Evolutionary conservation across 1,140 invertebrate species (phyloP).

Genomic region (Portunus trituberculatus): DNA sequence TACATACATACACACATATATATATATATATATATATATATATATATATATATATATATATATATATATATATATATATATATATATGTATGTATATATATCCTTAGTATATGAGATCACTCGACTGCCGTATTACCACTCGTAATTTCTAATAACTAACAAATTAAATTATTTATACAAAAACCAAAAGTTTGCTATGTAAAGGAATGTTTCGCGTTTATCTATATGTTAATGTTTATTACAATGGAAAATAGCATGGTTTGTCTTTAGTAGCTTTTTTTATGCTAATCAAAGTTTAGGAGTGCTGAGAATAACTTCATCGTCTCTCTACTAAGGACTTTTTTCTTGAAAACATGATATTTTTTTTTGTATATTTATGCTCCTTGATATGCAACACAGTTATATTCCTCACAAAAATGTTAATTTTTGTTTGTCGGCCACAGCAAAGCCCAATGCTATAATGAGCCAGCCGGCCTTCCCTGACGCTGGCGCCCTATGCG

Average conservation of each 20-base stretch:
- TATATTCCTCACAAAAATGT: not conserved
- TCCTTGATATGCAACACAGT: not conserved
- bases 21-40: too few species aligned
- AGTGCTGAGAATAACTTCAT: too few species aligned
- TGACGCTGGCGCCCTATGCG: not conserved
- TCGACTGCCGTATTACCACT: not conserved
- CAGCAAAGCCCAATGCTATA: not conserved
- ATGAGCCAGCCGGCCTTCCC: not conserved
- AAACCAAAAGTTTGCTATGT: not conserved
- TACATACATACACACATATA: too few species aligned
- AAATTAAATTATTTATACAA: not conserved
- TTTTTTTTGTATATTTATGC: not conserved
- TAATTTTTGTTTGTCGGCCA: not conserved
- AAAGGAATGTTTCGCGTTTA: not conserved
- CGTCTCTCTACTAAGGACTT: too few species aligned
- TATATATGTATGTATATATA: too few species aligned
- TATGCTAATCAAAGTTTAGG: not conserved
- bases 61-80: too few species aligned
- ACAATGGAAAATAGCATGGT: not conserved
- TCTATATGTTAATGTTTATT: not conserved
- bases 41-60: too few species aligned
- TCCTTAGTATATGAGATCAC: not conserved
- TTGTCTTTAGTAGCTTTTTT: not conserved
- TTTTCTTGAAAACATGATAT: too few species aligned
- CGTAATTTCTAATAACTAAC: not conserved